Percentiles rank a stretch among this genome's conserved stretches.
Conservation (phyloP, 1,140 invertebrate genomes). For the Calliphora vicina region DNA sequence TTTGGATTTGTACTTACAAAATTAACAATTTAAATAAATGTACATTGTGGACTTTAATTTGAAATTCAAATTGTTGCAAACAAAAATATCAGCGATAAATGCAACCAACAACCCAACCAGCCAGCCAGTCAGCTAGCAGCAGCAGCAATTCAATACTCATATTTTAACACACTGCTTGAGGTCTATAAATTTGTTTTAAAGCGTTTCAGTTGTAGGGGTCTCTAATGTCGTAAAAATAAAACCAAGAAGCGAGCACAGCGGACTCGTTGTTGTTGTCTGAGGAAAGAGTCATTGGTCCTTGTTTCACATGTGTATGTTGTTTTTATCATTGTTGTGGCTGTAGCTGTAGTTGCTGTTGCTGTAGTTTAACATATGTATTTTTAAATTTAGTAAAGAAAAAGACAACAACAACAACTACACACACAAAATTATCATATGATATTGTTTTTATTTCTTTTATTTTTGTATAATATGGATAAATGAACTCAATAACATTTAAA, state of each 20-base stretch:
- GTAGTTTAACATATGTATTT: background rate
- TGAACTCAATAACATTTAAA: conserved; percentile 18
- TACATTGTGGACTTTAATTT: background rate
- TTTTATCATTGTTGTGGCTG: background rate
- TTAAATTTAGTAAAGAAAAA: background rate
- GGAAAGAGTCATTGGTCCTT: conserved; percentile 23
- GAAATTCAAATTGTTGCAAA: background rate
- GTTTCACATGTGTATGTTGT: conserved; percentile 14
- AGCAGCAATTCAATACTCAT: background rate
- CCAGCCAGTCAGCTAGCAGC: no score
- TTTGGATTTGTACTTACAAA: background rate
- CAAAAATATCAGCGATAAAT: background rate
- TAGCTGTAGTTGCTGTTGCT: background rate
- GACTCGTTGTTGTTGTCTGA: background rate
- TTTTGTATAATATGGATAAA: conserved; percentile 3
- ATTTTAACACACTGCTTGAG: conserved; percentile 3
- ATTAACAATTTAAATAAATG: conserved; percentile 19
- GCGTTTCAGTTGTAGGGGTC: conserved; percentile 9
- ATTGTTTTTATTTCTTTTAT: background rate
- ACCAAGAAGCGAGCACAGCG: background rate
- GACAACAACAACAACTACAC: background rate
- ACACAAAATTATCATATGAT: conserved; percentile 15
- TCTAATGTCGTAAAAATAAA: conserved; percentile 1
- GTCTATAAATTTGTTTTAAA: background rate
- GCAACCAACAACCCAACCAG: background rate